Conservation (phyloP, 92 coral and sea anemone species). For the Parazoanthus atlanticus region DNA sequence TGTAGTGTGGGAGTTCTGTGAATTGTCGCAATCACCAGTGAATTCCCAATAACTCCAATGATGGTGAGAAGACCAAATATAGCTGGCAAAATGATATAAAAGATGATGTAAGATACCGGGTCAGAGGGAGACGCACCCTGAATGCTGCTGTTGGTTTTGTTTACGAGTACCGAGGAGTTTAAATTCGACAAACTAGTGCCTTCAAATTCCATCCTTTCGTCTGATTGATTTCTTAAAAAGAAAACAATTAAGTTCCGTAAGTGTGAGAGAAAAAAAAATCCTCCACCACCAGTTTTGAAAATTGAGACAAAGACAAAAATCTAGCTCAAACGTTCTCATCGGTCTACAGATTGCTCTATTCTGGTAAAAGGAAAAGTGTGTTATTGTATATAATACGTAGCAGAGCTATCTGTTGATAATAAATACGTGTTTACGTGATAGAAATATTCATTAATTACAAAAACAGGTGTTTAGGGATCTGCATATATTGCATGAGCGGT, state of each 20-base stretch:
- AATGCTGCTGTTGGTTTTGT: background rate
- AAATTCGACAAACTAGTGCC: background rate
- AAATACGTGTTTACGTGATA: no score
- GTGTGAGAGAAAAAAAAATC: no score
- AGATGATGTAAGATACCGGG: background rate
- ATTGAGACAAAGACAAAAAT: no score
- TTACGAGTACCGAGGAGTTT: background rate
- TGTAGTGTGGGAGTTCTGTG: constrained; percentile 30
- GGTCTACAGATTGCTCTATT: no score
- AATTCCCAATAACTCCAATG: constrained; percentile 31
- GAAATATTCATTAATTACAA: no score
- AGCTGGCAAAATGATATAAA: background rate
- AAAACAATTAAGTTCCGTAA: background rate
- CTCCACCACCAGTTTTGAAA: no score
- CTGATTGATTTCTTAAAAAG: background rate
- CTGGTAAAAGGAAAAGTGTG: no score
- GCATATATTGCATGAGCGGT: no score
- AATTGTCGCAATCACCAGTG: constrained; percentile 37
- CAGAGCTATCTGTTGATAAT: no score
- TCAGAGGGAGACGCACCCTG: background rate
- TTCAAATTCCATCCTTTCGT: background rate
- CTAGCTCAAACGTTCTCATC: no score
- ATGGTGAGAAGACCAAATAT: background rate
- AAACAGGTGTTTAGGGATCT: no score
- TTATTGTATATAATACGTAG: no score